Evolutionary conservation across 2,797 vertebrate species (phyloP), one percentile per base, ranked within the genome.

Genomic region (Phoxinus dragarum): DNA sequence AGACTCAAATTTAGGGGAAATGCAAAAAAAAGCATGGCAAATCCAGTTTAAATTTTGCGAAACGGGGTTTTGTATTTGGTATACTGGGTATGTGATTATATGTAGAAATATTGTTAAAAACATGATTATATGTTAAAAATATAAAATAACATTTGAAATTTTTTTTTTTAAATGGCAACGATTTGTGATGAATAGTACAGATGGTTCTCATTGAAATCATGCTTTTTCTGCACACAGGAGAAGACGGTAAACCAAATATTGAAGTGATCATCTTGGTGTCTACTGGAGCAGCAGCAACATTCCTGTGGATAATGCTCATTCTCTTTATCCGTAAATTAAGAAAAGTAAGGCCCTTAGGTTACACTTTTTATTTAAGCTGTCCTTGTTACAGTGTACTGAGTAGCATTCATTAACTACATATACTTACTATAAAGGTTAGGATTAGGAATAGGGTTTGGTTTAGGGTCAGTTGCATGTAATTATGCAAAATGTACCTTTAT

Each of bases 251-350:
- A 89, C 93, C 97, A 84, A 97, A 97, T 82, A 91, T 98, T 23
- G 97, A 98, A 92, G 96, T 99, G 40, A 97, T 98, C 89, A 97
- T 98, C 80, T 90, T 98, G 92, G 97, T 98, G 87, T 97, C 95
- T 86, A 98, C 97, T 0, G 97, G 97, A 47, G 95, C 96, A 36
- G 97, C 96, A 1, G 97, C 97, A 34, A 98, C 97, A 0, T 97
- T 98, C 91, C 97, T 99, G 91, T 99, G 98, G 97, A 95, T 99
- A 54, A 97, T 98, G 89, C 96, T 99, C 34, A 98, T 97, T 73
- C 94, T 99, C 10, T 97, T 98, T 90, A 98, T 98, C 67, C 96
- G 97, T 81, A 99, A 98, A 85, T 93, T 99, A 8, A 94, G 96
- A 89, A 99, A 97, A 96, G 97, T 98, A 93, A 94, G 90, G 80